phyloP scores from a whole-genome alignment of 2,113 vertebrate genomes.

The Miniopterus natalensis region DNA sequence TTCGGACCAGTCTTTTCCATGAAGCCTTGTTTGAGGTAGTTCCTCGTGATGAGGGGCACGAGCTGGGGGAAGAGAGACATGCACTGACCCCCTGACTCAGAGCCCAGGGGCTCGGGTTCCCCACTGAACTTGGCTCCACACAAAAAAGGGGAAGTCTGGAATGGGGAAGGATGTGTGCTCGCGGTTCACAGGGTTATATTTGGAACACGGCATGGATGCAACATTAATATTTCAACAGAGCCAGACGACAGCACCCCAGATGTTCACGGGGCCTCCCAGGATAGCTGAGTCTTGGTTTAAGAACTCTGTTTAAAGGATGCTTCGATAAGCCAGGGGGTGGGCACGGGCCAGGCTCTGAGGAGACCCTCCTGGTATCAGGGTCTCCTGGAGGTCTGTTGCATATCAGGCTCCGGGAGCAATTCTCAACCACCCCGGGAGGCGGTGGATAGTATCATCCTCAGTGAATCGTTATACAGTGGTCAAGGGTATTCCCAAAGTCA shows the following conservation, averaged over 20 bases:
- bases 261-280: not conserved
- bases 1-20: conserved; percentile 98
- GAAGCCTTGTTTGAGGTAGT: conserved; percentile 94
- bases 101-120: not conserved
- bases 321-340: not conserved
- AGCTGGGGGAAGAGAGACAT: conserved; percentile 87
- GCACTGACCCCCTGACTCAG: conserved; percentile 29
- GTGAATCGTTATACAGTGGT: not conserved
- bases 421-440: not conserved
- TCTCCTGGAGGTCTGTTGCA: not conserved
- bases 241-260: not conserved
- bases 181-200: conserved; percentile 49
- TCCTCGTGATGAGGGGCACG: conserved; percentile 91
- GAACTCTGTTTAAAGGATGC: not conserved
- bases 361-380: not conserved
- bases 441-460: not conserved
- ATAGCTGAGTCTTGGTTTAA: not conserved
- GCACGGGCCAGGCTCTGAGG: not conserved
- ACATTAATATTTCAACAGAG: conserved; percentile 56
- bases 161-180: conserved; percentile 64
- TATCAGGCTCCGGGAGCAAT: not conserved
- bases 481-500: not conserved
- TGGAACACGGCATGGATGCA: not conserved
- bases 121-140: not conserved
- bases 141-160: conserved; percentile 57